Conservation (phyloP, 1,140 invertebrate genomes). For the Musca domestica region DNA sequence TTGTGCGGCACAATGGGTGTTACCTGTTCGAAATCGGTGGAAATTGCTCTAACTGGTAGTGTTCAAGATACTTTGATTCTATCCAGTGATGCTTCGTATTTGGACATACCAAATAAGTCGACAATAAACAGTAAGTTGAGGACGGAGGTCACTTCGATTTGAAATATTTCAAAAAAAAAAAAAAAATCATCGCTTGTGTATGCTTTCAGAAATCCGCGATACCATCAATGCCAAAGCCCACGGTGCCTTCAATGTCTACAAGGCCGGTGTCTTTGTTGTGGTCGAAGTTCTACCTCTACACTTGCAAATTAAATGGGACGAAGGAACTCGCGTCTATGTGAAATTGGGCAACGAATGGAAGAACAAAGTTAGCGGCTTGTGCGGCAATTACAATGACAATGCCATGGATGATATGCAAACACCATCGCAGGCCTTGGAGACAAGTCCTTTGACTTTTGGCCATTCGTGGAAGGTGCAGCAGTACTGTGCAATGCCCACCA, state of each 20-base stretch:
- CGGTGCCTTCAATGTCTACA: slow-evolving; percentile 47
- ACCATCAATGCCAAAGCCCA: slow-evolving; percentile 40
- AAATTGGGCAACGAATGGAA: slow-evolving; percentile 74
- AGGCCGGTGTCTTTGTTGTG: slow-evolving; percentile 73
- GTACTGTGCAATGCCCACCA: slow-evolving; percentile 63
- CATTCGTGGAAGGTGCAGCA: slow-evolving; percentile 84
- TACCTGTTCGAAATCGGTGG: slow-evolving; percentile 82
- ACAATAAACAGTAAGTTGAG: slow-evolving; percentile 42
- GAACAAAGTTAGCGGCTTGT: slow-evolving; percentile 77
- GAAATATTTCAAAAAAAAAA: slow-evolving; percentile 7
- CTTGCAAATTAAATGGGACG: slow-evolving; percentile 82
- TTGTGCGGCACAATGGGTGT: slow-evolving; percentile 79
- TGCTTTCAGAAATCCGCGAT: slow-evolving; percentile 37
- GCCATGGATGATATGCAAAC: slow-evolving; percentile 79
- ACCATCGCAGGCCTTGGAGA: slow-evolving; percentile 74
- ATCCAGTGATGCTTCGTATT: slow-evolving; percentile 56
- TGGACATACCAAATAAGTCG: slow-evolving; percentile 41
- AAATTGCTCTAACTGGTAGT: slow-evolving; percentile 53
- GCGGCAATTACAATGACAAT: slow-evolving; percentile 88
- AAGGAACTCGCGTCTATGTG: slow-evolving; percentile 77
- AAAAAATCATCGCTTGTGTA: background rate
- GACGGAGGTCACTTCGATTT: background rate
- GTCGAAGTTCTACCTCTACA: slow-evolving; percentile 75
- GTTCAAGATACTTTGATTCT: slow-evolving; percentile 64
- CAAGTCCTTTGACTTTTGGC: slow-evolving; percentile 72